Evolutionary conservation across 1,140 invertebrate genomes (phyloP), one percentile per base, ranked within the genome.

Genomic region (Leptestheria dahalacensis): DNA sequence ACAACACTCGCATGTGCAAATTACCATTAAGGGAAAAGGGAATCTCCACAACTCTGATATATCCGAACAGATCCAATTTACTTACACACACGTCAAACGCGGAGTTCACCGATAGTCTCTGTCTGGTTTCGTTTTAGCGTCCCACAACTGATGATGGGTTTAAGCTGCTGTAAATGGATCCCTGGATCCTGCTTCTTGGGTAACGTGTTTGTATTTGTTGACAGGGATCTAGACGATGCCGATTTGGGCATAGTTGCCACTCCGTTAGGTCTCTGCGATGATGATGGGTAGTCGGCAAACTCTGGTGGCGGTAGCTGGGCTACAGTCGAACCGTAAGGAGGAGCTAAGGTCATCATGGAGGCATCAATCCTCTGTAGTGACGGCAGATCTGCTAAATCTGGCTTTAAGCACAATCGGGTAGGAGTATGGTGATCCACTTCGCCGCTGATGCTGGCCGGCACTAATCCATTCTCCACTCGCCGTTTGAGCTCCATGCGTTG

Each of bases 391-490:
- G 64, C 53, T 25, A 65, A 62, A 12, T 64, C 64, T 11, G 63
- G 63, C 49, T 65, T 63, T 46, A 62, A 64, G 52, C 64, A 66
- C 51, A 63, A 62, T 20, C 61, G 60, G 20, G 52, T 24, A 6
- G 53, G 33, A 10, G 53, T 29, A 49, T 52, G 59, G 48, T 61
- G 79, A 67, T 84, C 82, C 26, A 86, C 68, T 65, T 87, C 85
- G 1, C 85, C 84, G 68, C 84, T 87, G 54, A 87, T 87, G 57
- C 54, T 62, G 64, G 86, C 86, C 1, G 85, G 84, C 82, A 86
- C 86, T 70, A 86, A 84, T 0, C 85, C 85, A 62, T 88, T 88
- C 67, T 88, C 84, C 50, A 84, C 83, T 1, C 84, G 76, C 65
- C 88, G 85, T 65, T 85, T 86, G 29, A 80, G 75, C 52, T 68